A percentile compares a stretch with the other conserved stretches of the same genome.
phyloP scores from a whole-genome alignment of 2,888 invertebrate species.

The Drosophila silvestris region DNA sequence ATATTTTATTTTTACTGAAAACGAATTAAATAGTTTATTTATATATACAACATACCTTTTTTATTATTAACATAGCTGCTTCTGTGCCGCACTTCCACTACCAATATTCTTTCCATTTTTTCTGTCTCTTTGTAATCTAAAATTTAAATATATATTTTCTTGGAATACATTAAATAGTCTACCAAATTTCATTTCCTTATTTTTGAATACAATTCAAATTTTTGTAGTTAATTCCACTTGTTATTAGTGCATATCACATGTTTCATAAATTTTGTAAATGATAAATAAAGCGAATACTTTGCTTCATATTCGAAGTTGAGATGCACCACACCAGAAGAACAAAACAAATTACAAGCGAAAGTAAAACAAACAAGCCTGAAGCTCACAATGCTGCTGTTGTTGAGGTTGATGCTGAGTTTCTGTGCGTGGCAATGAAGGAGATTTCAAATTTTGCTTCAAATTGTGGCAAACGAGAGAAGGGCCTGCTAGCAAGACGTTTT shows the following conservation, averaged over 20 bases:
- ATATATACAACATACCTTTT: too few relatives aligned
- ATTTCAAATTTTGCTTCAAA: constrained; percentile 62
- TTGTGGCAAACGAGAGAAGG: constrained; percentile 50
- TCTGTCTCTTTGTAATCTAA: too few relatives aligned
- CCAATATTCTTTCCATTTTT: too few relatives aligned
- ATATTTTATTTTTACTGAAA: background rate
- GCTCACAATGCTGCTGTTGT: constrained; percentile 24
- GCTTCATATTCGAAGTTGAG: background rate
- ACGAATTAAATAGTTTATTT: background rate
- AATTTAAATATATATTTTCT: background rate
- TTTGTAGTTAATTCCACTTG: background rate
- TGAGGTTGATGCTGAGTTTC: constrained; percentile 1
- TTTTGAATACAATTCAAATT: too few relatives aligned
- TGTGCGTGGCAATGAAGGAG: constrained; percentile 5
- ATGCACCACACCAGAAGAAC: constrained; percentile 18
- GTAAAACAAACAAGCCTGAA: constrained; percentile 38
- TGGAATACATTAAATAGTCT: background rate
- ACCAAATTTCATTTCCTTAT: background rate
- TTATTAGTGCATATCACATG: background rate
- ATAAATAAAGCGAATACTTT: background rate
- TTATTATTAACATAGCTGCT: background rate
- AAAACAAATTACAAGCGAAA: constrained; percentile 65
- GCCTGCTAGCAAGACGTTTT: constrained; percentile 8
- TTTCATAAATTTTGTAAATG: background rate
- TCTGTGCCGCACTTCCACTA: background rate